Evolutionary conservation across 2,113 vertebrate genomes (phyloP).

Genomic region (Catharus bicknelli): DNA sequence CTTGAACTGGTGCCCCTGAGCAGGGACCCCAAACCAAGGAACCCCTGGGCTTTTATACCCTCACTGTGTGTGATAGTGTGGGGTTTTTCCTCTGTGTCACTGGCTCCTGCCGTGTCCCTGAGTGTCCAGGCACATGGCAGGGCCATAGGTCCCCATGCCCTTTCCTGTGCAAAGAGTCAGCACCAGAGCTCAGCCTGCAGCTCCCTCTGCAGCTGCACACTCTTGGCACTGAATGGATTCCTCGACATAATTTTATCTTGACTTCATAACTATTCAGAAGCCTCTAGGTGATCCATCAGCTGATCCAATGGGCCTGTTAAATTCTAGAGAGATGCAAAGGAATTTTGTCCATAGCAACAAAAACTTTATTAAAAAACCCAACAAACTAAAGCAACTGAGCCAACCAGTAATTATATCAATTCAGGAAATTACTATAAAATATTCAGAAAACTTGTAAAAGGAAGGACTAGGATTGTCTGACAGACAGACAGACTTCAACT

Average conservation of each 20-base stretch:
- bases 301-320: not conserved
- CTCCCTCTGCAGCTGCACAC: not conserved
- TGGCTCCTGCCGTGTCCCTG: not conserved
- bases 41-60: not conserved
- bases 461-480: not conserved
- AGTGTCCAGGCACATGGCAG: not conserved
- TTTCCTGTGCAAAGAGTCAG: not conserved
- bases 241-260: not conserved
- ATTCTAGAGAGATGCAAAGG: not conserved
- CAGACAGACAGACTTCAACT: not conserved
- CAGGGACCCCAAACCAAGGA: not conserved
- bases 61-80: not conserved
- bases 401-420: not conserved
- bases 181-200: not conserved
- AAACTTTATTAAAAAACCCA: not conserved
- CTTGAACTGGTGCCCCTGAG: not conserved
- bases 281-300: not conserved
- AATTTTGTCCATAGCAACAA: not conserved
- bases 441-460: not conserved
- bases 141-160: rapidly evolving
- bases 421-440: not conserved
- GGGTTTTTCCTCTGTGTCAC: not conserved
- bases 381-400: not conserved
- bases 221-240: not conserved
- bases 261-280: not conserved